These are phyloP conservation scores for Salvelinus alpinus DNA, from an alignment of 2,113 vertebrate species.

Conservation along the genomic window DNA sequence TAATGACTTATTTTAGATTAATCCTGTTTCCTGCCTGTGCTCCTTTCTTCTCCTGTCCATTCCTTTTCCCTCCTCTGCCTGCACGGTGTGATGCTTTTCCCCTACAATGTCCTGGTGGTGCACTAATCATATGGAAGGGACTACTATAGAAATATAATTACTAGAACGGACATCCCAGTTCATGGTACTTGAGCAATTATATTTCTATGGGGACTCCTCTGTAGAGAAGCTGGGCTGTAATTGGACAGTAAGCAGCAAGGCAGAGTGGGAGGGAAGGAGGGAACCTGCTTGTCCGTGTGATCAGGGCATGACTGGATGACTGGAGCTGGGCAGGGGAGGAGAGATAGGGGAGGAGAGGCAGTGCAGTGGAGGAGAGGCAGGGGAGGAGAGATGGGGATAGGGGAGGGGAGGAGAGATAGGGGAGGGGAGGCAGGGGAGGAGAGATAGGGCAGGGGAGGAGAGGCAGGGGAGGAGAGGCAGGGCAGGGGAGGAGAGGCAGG, in stretches of 20 bases:
- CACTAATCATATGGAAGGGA: neutral
- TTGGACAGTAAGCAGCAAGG: neutral
- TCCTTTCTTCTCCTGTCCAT: conserved; percentile 1
- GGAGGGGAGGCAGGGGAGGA: no score
- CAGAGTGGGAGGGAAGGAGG: neutral
- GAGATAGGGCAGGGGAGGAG: no score
- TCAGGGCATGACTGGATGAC: neutral
- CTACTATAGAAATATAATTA: no score
- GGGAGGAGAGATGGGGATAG: accelerated
- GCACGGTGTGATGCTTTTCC: neutral
- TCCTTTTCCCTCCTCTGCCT: neutral
- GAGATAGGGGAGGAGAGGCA: no score
- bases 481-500: no score
- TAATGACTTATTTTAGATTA: conserved; percentile 26
- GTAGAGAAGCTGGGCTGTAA: neutral
- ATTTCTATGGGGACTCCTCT: neutral
- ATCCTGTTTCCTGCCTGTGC: neutral
- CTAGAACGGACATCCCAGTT: no score
- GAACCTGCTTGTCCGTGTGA: neutral
- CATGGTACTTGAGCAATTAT: neutral
- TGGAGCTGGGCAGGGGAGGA: neutral
- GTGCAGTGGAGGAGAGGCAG: no score
- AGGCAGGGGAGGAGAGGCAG: accelerated
- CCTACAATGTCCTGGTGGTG: neutral
- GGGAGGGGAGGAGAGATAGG: no score